These are phyloP conservation scores for Chymomyza costata DNA, from an alignment of 1,140 invertebrate species.

Conservation along the genomic window DNA sequence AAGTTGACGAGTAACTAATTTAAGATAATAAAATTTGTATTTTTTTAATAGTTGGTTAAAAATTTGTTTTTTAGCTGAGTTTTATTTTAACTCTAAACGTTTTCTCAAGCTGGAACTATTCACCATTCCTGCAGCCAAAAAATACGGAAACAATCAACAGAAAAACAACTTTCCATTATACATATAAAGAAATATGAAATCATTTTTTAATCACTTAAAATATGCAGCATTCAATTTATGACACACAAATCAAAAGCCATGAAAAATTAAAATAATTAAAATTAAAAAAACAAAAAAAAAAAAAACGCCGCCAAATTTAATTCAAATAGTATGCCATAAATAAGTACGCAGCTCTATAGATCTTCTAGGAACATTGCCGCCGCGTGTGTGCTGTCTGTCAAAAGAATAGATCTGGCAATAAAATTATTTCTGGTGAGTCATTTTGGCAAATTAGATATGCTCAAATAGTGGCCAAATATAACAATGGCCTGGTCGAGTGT, in stretches of 20 bases:
- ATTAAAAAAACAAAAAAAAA: constrained; percentile 4
- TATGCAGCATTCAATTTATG: constrained; percentile 65
- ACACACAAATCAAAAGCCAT: constrained; percentile 53
- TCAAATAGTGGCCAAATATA: constrained; percentile 6
- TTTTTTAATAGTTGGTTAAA: too few relatives aligned
- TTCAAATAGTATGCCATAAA: constrained; percentile 14
- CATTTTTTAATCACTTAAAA: too few relatives aligned
- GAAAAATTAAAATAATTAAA: constrained; percentile 7
- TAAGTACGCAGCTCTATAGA: constrained; percentile 29
- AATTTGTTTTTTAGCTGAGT: too few relatives aligned
- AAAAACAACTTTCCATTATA: too few relatives aligned
- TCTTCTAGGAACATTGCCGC: constrained; percentile 4
- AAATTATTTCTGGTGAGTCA: constrained; percentile 45
- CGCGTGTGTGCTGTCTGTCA: constrained; percentile 23
- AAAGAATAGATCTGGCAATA: constrained; percentile 16
- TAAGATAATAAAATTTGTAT: too few relatives aligned
- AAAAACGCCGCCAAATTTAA: too few relatives aligned
- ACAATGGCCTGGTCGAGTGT: constrained; percentile 3
- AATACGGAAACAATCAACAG: too few relatives aligned
- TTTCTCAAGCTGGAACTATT: too few relatives aligned
- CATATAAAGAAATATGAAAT: too few relatives aligned
- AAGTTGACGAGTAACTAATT: too few relatives aligned
- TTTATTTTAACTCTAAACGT: too few relatives aligned
- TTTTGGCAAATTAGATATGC: constrained; percentile 11
- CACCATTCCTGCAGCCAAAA: too few relatives aligned